A percentile compares a stretch with the other conserved stretches of the same genome.
Evolutionary conservation across 2,113 vertebrate species (phyloP).

Genomic region (Alethe castanea): DNA sequence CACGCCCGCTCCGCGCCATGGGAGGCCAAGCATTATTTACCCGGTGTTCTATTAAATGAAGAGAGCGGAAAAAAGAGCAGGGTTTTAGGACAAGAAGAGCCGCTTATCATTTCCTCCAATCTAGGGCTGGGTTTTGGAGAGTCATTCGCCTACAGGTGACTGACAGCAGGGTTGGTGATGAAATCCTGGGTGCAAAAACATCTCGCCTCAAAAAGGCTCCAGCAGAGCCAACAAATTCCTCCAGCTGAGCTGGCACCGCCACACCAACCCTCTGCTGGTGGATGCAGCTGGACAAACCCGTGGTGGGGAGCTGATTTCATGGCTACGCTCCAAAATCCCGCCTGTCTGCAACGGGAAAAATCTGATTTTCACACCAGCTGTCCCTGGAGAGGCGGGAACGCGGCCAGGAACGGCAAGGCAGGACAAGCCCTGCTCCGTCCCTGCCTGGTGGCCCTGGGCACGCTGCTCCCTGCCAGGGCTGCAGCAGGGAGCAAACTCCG

Average conservation of each 20-base stretch:
- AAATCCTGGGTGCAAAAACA: neutral
- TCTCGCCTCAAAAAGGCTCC: neutral
- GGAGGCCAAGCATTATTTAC: conserved; percentile 30
- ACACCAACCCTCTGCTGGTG: neutral
- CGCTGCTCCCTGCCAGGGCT: neutral
- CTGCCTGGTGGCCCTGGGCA: neutral
- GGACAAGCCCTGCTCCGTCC: neutral
- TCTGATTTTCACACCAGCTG: fast-evolving
- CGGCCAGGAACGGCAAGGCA: neutral
- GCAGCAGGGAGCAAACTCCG: neutral
- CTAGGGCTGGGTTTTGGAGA: conserved; percentile 31
- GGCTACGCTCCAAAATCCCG: neutral
- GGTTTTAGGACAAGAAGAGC: neutral
- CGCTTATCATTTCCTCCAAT: neutral
- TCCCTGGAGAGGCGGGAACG: neutral
- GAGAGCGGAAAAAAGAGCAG: neutral
- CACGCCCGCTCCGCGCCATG: neutral
- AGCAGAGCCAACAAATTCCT: neutral
- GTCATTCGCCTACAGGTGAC: neutral
- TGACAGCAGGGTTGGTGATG: neutral
- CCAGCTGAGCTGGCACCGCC: neutral
- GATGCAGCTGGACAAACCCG: neutral
- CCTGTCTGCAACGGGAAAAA: neutral
- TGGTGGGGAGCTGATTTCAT: fast-evolving
- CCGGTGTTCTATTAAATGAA: neutral